phyloP scores from a whole-genome alignment of 2,888 invertebrate genomes.

The Matsumyia berberina region DNA sequence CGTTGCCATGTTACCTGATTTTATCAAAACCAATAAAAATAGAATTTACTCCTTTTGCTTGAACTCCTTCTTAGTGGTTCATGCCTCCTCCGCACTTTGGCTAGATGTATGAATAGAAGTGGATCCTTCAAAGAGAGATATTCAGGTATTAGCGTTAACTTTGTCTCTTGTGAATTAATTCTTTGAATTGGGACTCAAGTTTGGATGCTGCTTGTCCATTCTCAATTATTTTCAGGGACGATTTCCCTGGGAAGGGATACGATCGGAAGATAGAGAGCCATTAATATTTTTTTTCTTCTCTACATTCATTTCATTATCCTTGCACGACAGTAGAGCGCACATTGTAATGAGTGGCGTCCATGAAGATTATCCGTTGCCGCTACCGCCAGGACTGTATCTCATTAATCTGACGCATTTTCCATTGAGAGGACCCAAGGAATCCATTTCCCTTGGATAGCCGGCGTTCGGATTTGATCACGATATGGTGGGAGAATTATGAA shows the following conservation, averaged over 20 bases:
- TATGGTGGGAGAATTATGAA: conserved; percentile 56
- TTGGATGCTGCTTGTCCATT: not conserved
- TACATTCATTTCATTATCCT: conserved; percentile 43
- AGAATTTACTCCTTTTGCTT: conserved; percentile 29
- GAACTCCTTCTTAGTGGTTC: not conserved
- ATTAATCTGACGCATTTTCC: conserved; percentile 61
- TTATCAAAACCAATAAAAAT: conserved; percentile 49
- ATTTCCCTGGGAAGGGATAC: conserved; percentile 12
- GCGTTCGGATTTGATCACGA: conserved; percentile 13
- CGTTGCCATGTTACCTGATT: conserved; percentile 42
- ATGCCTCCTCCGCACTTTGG: no score
- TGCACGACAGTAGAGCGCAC: conserved; percentile 32
- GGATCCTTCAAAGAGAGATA: conserved; percentile 25
- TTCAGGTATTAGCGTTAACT: conserved; percentile 48
- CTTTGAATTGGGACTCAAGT: not conserved
- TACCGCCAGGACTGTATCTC: conserved; percentile 42
- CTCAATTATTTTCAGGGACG: conserved; percentile 4
- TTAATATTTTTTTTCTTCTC: conserved; percentile 60
- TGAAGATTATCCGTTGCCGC: not conserved
- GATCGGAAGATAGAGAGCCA: conserved; percentile 53
- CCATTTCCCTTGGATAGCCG: conserved; percentile 37
- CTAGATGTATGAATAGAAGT: not conserved
- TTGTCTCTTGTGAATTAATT: conserved; percentile 27
- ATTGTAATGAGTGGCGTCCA: conserved; percentile 50
- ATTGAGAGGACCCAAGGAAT: conserved; percentile 55